Conservation (phyloP, 2,888 invertebrate genomes). For the Apodemia hepburni region DNA sequence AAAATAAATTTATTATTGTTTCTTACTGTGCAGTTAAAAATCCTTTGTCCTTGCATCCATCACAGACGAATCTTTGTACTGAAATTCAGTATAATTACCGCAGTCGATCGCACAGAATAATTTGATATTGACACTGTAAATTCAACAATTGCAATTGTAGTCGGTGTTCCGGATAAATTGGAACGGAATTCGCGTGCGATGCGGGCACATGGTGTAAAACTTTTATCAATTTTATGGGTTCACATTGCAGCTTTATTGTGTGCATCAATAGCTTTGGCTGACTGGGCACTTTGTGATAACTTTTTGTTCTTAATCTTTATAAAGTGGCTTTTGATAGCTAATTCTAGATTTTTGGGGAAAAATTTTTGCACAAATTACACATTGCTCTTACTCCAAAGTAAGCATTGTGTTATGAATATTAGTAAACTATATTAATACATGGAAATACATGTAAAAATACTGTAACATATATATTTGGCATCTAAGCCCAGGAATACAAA, state of each 20-base stretch:
- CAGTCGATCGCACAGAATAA: not conserved
- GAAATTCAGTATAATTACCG: not conserved
- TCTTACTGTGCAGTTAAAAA: not conserved
- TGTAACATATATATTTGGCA: no score
- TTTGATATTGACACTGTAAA: not conserved
- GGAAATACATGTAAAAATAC: no score
- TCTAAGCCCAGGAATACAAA: no score
- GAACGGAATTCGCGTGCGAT: conserved; percentile 7
- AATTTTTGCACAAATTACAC: no score
- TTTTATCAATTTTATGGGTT: conserved; percentile 35
- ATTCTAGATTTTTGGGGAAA: no score
- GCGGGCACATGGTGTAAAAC: conserved; percentile 31
- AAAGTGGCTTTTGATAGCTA: no score
- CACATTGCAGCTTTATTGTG: conserved; percentile 32
- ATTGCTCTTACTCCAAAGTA: no score
- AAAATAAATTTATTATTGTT: no score
- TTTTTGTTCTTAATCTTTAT: not conserved
- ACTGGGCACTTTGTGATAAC: conserved; percentile 8
- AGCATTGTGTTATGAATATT: no score
- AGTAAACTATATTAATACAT: no score
- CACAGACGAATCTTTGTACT: not conserved
- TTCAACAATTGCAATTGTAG: conserved; percentile 8
- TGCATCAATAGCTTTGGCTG: conserved; percentile 31
- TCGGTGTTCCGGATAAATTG: conserved; percentile 9
- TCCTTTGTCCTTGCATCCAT: not conserved